Evolutionary conservation across 2,113 vertebrate species (phyloP).

Genomic region (Nothoprocta pentlandii): DNA sequence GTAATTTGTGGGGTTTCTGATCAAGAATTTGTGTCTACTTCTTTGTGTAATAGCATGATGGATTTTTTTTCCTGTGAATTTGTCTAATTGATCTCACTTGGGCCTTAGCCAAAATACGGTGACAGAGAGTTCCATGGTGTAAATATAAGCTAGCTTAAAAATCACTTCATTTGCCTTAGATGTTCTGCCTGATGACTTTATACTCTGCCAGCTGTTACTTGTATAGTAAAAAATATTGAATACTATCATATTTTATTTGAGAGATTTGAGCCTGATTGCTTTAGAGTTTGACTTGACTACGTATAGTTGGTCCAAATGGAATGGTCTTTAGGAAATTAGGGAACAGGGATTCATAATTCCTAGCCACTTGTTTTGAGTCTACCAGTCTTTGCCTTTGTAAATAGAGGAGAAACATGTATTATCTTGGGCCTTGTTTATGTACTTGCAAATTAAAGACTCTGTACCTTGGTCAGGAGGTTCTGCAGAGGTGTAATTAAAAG

Average conservation of each 20-base stretch:
- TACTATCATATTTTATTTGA: not conserved
- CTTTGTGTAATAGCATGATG: not conserved
- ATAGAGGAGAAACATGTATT: not conserved
- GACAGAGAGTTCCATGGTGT: not conserved
- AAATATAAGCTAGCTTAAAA: not conserved
- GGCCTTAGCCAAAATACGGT: not conserved
- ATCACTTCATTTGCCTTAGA: not conserved
- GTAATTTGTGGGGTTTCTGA: not conserved
- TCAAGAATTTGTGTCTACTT: not conserved
- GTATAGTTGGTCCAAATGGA: not conserved
- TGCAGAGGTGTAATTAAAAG: conserved; percentile 12
- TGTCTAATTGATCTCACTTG: not conserved
- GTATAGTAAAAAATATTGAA: conserved; percentile 12
- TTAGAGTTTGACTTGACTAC: not conserved
- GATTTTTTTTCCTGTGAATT: not conserved
- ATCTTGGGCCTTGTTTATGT: conserved; percentile 8
- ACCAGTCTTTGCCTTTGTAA: conserved; percentile 7
- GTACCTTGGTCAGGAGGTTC: not conserved
- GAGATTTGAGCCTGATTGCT: not conserved
- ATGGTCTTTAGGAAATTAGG: not conserved
- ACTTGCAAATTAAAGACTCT: not conserved
- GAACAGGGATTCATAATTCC: not conserved
- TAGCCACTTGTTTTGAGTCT: not conserved
- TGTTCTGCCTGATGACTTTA: conserved; percentile 28
- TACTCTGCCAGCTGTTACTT: conserved; percentile 21